Conservation (phyloP, 2,888 invertebrate genomes). For the Punctoribates punctum region DNA sequence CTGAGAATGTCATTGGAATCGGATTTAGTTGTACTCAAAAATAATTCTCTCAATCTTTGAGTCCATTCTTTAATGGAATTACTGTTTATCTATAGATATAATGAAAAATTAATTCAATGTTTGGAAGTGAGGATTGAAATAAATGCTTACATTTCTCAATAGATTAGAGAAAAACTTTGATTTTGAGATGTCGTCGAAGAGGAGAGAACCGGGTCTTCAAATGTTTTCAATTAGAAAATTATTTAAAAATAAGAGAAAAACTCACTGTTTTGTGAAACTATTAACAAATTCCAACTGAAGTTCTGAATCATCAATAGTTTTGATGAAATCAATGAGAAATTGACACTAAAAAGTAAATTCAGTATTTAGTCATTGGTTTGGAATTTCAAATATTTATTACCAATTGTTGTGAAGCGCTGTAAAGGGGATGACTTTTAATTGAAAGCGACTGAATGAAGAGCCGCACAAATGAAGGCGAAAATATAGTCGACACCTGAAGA, state of each 20-base stretch:
- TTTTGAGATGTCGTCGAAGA: constrained; percentile 39
- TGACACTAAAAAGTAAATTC: constrained; percentile 5
- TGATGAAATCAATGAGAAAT: neutral
- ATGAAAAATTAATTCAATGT: too few relatives aligned
- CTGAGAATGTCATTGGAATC: constrained; percentile 33
- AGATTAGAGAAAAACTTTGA: constrained; percentile 37
- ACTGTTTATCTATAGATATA: constrained; percentile 6
- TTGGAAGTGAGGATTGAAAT: neutral
- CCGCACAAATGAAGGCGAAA: constrained; percentile 38
- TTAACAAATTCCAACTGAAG: constrained; percentile 30
- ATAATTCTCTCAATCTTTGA: constrained; percentile 19
- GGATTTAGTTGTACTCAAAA: constrained; percentile 29
- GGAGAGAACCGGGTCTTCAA: constrained; percentile 39
- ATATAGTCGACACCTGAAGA: constrained; percentile 7
- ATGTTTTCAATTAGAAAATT: neutral
- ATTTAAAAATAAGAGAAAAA: neutral
- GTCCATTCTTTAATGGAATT: constrained; percentile 34
- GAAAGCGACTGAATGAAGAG: constrained; percentile 39
- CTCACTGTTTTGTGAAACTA: constrained; percentile 32
- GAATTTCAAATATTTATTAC: constrained; percentile 23
- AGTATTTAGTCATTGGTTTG: neutral
- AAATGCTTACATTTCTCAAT: constrained; percentile 31
- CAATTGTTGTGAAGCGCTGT: constrained; percentile 26
- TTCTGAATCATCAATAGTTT: neutral
- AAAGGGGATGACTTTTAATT: constrained; percentile 33